Percentiles rank a stretch among this genome's conserved stretches.
These are phyloP conservation scores for Phengaris arion DNA, from an alignment of 2,888 invertebrate genomes.

Conservation along the genomic window DNA sequence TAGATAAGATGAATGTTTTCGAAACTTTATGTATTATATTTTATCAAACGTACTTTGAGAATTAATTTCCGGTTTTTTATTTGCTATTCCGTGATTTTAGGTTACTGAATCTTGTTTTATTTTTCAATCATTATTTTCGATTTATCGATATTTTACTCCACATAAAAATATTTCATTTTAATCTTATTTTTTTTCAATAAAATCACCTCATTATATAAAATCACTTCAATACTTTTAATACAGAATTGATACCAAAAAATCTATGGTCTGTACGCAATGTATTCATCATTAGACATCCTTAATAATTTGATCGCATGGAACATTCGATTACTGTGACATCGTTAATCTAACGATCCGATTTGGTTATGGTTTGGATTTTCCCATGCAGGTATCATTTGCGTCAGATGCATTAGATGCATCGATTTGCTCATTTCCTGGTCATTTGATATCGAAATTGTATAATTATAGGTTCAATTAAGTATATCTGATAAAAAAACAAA, in stretches of 20 bases:
- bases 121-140: neutral
- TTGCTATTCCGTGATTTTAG: neutral
- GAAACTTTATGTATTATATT: neutral
- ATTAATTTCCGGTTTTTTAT: neutral
- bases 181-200: too few relatives aligned
- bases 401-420: conserved; percentile 21
- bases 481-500: neutral
- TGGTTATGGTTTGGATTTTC: conserved; percentile 54
- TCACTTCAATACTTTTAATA: too few relatives aligned
- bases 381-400: conserved; percentile 54
- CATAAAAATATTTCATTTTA: neutral
- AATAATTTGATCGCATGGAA: conserved; percentile 72
- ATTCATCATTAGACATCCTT: conserved; percentile 35
- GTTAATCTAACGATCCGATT: conserved; percentile 71
- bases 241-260: neutral
- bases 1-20: neutral
- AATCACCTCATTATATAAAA: neutral
- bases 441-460: conserved; percentile 9
- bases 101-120: neutral
- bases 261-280: neutral
- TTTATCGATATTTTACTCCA: neutral
- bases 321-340: conserved; percentile 66
- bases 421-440: conserved; percentile 22
- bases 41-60: neutral
- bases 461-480: neutral